phyloP scores from a whole-genome alignment of 2,888 invertebrate genomes.

The Hedya salicella region DNA sequence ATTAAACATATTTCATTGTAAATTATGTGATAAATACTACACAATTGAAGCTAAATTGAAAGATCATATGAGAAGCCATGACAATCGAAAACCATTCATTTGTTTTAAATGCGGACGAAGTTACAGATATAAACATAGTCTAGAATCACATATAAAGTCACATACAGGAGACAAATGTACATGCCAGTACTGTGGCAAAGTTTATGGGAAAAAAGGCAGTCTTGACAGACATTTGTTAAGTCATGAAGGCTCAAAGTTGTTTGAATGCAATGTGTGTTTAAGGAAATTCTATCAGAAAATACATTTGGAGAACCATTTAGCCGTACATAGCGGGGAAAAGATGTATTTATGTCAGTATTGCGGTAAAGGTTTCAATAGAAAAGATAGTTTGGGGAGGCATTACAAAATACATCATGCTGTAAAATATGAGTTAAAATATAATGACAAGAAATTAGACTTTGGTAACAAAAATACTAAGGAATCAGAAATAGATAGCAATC shows the following conservation, averaged over 20 bases:
- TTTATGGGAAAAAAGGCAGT: slow-evolving; percentile 37
- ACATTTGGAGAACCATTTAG: slow-evolving; percentile 38
- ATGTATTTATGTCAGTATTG: slow-evolving; percentile 44
- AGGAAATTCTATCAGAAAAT: slow-evolving; percentile 43
- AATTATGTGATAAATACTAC: slow-evolving; percentile 22
- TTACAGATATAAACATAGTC: slow-evolving; percentile 36
- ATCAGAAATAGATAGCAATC: background rate
- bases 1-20: slow-evolving; percentile 31
- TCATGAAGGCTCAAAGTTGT: slow-evolving; percentile 26
- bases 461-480: background rate
- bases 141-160: slow-evolving; percentile 34
- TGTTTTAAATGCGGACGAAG: slow-evolving; percentile 41
- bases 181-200: slow-evolving; percentile 42
- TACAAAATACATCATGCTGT: slow-evolving; percentile 18
- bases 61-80: slow-evolving; percentile 40
- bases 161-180: slow-evolving; percentile 20
- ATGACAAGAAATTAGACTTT: background rate
- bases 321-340: slow-evolving; percentile 33
- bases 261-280: slow-evolving; percentile 38
- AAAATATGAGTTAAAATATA: background rate
- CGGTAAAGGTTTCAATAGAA: slow-evolving; percentile 42
- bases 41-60: slow-evolving; percentile 24
- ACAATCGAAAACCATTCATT: slow-evolving; percentile 8
- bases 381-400: slow-evolving; percentile 41
- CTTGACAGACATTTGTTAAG: slow-evolving; percentile 41